Evolutionary conservation across 2,113 vertebrate genomes (phyloP).

Genomic region (Muntiacus reevesi): DNA sequence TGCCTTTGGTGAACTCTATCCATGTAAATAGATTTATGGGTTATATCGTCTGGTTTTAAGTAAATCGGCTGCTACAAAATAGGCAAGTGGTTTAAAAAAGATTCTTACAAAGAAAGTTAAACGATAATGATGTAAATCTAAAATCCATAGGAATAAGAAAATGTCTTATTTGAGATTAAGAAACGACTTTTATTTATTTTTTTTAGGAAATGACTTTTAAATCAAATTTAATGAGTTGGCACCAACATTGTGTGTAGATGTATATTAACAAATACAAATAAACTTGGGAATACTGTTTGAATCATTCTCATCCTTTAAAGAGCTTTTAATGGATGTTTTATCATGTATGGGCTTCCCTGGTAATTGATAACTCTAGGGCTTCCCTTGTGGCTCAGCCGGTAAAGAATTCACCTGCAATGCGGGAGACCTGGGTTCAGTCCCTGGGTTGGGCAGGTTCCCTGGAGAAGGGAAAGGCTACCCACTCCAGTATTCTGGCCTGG

Average conservation of each 20-base stretch:
- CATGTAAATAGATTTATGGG: neutral
- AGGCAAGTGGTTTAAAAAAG: slow-evolving; percentile 11
- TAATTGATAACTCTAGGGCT: neutral
- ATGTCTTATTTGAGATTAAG: neutral
- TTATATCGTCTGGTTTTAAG: neutral
- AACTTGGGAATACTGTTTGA: neutral
- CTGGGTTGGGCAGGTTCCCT: neutral
- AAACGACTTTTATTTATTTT: neutral
- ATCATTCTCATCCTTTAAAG: neutral
- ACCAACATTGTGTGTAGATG: neutral
- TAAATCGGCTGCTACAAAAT: neutral
- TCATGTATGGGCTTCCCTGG: neutral
- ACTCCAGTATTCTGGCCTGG: neutral
- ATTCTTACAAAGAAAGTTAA: slow-evolving; percentile 19
- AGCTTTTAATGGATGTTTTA: neutral
- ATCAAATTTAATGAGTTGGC: neutral
- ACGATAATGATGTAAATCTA: neutral
- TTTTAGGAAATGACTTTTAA: slow-evolving; percentile 22
- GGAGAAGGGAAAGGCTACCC: neutral
- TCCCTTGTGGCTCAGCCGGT: neutral
- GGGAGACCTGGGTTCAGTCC: neutral
- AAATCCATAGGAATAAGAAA: neutral
- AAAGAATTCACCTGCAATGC: neutral
- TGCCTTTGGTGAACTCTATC: neutral
- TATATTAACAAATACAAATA: slow-evolving; percentile 31